Base-by-base conservation (phyloP, 2,113 vertebrate genomes). In the Hypanus sabinus region DNA sequence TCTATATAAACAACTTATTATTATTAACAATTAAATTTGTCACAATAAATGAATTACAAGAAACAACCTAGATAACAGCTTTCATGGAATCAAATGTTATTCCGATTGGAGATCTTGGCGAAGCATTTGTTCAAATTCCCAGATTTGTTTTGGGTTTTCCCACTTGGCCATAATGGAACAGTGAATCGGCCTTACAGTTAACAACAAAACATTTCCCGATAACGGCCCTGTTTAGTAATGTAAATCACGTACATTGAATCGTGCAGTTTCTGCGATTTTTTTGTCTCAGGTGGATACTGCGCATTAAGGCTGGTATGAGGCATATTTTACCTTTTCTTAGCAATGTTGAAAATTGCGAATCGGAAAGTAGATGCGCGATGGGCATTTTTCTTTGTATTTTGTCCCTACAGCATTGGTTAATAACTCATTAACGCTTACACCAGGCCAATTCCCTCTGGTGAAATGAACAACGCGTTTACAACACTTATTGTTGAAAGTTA, bases 361-460 rank as follows among this genome's bases (percentile, higher is more conserved):
- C 57, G 65, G 0, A 70, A 11, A 30, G 11, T 20, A 75, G 24
- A 14, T 70, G 33, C 18, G 8, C 65, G 68, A 46, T 6, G 11
- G 1, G 3, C 22, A 27, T 24, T 10, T 93, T 22, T 83, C 73
- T 46, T 24, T 73, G 36, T 71, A 14, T 75, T 30, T 71, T 73
- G 62, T 36, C 60, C 73, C 36, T 55, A 55, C 30, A 46, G 87
- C 33, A 30, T 57, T 88, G 18, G 68, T 83, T 10, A 71, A 73
- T 16, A 87, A 80, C 36, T 57, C 18, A 46, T 18, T 57, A 60
- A 38, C 22, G 30, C 33, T 88, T 71, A 71, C 83, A 70, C 10
- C 30, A 65, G 20, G 62, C 11, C 94, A 94, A 85, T 90, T 76
- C 80, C 94, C 70, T 76, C 33, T 73, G 46, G 24, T 36, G 38